Evolutionary conservation across 2,888 invertebrate genomes (phyloP).

Genomic region (Oeneis ivallda): DNA sequence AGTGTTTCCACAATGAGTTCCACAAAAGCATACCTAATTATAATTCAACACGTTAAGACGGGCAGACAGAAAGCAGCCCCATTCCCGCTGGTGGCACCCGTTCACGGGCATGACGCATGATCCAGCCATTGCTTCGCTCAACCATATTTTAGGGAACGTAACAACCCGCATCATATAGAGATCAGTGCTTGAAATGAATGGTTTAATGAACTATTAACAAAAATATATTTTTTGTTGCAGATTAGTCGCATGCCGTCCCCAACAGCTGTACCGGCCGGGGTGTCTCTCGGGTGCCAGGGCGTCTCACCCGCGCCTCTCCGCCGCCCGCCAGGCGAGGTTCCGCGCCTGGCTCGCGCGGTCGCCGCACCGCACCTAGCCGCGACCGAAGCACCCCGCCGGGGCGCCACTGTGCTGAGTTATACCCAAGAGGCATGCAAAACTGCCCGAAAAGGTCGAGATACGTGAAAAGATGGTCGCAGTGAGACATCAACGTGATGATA

Average conservation of each 20-base stretch:
- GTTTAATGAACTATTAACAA: neutral
- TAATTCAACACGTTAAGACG: no score
- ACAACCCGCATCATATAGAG: no score
- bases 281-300: conserved; percentile 57
- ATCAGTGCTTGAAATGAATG: no score
- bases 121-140: no score
- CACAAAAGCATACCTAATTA: no score
- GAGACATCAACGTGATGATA: no score
- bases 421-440: neutral
- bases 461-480: neutral
- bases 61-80: no score
- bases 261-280: conserved; percentile 64
- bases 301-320: conserved; percentile 54
- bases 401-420: neutral
- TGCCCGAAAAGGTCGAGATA: neutral
- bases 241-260: conserved; percentile 61
- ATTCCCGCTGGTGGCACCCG: no score
- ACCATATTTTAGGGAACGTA: no score
- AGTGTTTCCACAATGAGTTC: no score
- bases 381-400: conserved; percentile 6
- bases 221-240: conserved; percentile 40
- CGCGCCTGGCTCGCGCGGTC: conserved; percentile 52
- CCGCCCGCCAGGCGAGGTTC: conserved; percentile 53
- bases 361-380: conserved; percentile 28
- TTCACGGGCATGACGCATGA: no score